Conservation (phyloP, 1,140 invertebrate species). For the Sesamia nonagrioides region DNA sequence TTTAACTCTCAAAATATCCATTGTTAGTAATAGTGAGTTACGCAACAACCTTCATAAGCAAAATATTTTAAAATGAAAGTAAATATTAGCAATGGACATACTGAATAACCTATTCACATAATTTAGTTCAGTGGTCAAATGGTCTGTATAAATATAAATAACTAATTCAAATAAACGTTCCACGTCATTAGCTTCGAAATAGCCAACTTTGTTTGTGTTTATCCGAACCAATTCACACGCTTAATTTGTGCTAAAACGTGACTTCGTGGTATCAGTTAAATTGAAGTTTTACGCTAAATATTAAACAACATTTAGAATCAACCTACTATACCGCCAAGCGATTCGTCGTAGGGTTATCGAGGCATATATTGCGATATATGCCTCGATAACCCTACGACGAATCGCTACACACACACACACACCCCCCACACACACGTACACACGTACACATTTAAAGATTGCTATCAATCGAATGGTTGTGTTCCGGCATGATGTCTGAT, state of each 20-base stretch:
- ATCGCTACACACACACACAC: no score
- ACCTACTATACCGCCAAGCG: no score
- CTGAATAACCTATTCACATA: background rate
- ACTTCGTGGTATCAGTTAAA: background rate
- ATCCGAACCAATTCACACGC: conserved; percentile 16
- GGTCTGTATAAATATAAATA: conserved; percentile 32
- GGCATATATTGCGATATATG: no score
- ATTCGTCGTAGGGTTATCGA: no score
- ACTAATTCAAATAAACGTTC: conserved; percentile 28
- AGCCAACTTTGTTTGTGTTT: conserved; percentile 36
- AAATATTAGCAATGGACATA: background rate
- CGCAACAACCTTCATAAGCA: no score
- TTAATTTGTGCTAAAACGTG: conserved; percentile 21
- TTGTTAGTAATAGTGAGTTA: no score
- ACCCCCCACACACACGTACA: no score
- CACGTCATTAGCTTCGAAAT: conserved; percentile 17
- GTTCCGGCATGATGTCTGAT: no score
- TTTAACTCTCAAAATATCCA: no score
- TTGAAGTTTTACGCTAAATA: conserved; percentile 7
- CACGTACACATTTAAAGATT: no score
- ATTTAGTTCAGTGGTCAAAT: background rate
- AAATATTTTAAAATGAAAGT: background rate
- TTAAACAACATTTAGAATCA: background rate
- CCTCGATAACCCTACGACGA: no score
- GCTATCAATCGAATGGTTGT: no score